Base-by-base conservation (phyloP, 2,888 invertebrate genomes). In the Conistra vaccinii region DNA sequence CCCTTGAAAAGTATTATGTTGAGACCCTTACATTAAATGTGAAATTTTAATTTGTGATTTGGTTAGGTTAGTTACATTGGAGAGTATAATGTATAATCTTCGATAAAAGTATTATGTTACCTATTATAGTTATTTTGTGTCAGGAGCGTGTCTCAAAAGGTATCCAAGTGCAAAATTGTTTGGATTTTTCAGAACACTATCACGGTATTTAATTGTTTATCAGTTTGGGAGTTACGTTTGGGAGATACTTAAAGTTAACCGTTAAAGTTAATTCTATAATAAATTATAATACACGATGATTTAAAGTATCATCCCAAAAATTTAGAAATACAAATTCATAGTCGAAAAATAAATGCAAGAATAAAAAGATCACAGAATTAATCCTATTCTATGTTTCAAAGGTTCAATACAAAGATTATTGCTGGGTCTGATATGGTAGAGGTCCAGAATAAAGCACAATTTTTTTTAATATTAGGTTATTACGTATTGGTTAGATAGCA, bases 301-400 rank as follows among this genome's bases (percentile, higher is more conserved):
- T 20, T 48, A 20, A 48, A 48, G 45, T 48, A 45, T 48, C 48
- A 48, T 48, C 48, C 20, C 20, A 48, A 7, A 6, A 48, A 48
- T 7, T 29, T 45, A 29, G 9, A 63, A 29, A 45, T 29, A 29
- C 9, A 9, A 48, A 71, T 39, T 17, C 9, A 0, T 72, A 26
- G 39, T n/a, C 32, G 14, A 65, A 73, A 63, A 73, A 68, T 80
- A 73, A 78, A 78, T 78, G 78, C 81, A 63, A 81, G 58, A 39
- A 53, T 70, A 48, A 62, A 45, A 73, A 7, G 29, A 73, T 73
- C 73, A 65, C 72, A 65, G 58, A 65, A 65, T 26, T 4, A 45
- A 70, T 60, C 29, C 26, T 65, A 60, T 45, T 45, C 32, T 48
- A 39, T 53, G 35, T 65, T 51, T 51, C 29, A 32, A 66, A 66